phyloP scores from a whole-genome alignment of 30 jellyfish, hydroid and myxozoan species.

The Catostylus mosaicus region DNA sequence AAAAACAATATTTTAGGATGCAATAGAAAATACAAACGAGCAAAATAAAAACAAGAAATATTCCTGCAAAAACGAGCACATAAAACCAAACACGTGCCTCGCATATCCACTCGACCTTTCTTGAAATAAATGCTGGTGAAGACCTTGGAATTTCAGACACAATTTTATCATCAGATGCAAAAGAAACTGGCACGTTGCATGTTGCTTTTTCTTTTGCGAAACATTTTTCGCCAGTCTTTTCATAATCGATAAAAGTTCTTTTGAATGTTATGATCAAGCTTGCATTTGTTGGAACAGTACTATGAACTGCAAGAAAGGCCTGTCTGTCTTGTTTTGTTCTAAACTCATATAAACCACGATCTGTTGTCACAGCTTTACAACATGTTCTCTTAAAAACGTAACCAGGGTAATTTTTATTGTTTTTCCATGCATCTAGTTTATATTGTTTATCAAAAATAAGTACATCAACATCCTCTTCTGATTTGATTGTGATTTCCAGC shows the following conservation, averaged over 20 bases:
- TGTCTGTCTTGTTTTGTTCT: constrained; percentile 48
- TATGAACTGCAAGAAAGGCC: constrained; percentile 34
- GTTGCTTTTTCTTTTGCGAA: constrained; percentile 15
- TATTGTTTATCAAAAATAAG: constrained; percentile 47
- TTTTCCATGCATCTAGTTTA: constrained; percentile 53
- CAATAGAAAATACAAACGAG: constrained; percentile 34
- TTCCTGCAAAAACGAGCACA: constrained; percentile 51
- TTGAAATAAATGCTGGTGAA: constrained; percentile 7
- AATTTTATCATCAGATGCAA: constrained; percentile 63
- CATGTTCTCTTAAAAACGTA: constrained; percentile 46
- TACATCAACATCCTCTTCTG: constrained; percentile 43
- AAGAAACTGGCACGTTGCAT: constrained; percentile 69
- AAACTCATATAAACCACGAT: constrained; percentile 46
- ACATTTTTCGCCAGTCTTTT: constrained; percentile 27
- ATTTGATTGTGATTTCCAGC: constrained; percentile 35
- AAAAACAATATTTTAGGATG: constrained; percentile 40
- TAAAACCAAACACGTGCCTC: constrained; percentile 71
- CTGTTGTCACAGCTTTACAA: constrained; percentile 36
- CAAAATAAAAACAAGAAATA: constrained; percentile 5
- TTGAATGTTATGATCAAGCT: constrained; percentile 18
- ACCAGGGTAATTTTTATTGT: constrained; percentile 56
- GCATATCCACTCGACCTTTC: constrained; percentile 54
- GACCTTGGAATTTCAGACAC: constrained; percentile 64
- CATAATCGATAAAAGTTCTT: constrained; percentile 42
- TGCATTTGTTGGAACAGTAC: not conserved